A percentile compares a stretch with the other conserved stretches of the same genome.
Evolutionary conservation across 2,797 vertebrate species (phyloP).

Genomic region (Varecia variegata): DNA sequence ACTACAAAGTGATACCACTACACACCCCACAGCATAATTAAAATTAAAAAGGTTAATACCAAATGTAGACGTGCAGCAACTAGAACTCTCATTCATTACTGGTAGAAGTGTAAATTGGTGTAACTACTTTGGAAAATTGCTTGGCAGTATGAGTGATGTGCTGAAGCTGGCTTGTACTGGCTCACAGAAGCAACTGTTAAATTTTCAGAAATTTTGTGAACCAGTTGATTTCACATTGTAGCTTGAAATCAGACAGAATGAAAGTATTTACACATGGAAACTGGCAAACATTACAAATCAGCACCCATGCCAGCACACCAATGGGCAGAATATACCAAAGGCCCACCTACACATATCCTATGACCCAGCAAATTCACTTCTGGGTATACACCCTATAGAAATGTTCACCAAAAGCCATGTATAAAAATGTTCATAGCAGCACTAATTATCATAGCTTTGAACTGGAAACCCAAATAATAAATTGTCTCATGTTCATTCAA

Average conservation of each 20-base stretch:
- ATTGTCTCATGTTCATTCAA: neutral
- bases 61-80: neutral
- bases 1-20: neutral
- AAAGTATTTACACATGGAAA: neutral
- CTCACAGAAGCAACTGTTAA: neutral
- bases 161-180: neutral
- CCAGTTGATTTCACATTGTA: neutral
- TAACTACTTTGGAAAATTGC: neutral
- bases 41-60: neutral
- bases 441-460: neutral
- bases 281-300: neutral
- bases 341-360: neutral
- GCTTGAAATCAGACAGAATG: neutral
- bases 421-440: neutral
- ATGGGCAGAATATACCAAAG: neutral
- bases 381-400: neutral
- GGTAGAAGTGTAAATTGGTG: neutral
- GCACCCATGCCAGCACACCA: neutral
- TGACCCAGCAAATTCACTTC: neutral
- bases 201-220: neutral
- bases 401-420: neutral
- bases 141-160: neutral
- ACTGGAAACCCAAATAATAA: neutral
- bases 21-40: neutral
- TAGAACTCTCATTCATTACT: neutral